Conservation (phyloP, 2,797 vertebrate genomes). For the Platyrinchus mystaceus region DNA sequence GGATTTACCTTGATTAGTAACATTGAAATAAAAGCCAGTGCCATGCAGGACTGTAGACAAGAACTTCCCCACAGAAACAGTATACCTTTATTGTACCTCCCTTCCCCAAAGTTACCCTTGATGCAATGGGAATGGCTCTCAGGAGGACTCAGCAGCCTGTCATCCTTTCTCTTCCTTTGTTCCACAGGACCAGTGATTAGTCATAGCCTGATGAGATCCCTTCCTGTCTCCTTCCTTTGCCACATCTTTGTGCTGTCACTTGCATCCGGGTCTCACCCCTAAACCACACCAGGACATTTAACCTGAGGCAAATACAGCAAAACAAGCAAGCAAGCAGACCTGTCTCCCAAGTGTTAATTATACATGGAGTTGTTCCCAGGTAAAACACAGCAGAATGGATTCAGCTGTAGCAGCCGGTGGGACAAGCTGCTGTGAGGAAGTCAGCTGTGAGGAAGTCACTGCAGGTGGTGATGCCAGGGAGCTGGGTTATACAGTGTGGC, state of each 20-base stretch:
- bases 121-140: background rate
- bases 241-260: constrained; percentile 29
- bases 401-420: background rate
- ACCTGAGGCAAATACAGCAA: constrained; percentile 25
- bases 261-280: constrained; percentile 40
- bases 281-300: constrained; percentile 36
- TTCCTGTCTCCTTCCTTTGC: constrained; percentile 32
- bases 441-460: background rate
- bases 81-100: background rate
- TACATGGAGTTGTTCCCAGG: background rate
- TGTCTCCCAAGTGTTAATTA: background rate
- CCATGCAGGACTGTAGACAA: background rate
- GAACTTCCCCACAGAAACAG: background rate
- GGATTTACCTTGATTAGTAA: background rate
- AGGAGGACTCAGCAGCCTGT: constrained; percentile 3
- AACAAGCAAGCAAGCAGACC: constrained; percentile 35
- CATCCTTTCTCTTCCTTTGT: constrained; percentile 38
- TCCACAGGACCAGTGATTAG: constrained; percentile 1
- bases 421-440: background rate
- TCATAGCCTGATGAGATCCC: background rate
- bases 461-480: background rate
- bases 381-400: background rate
- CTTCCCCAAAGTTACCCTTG: background rate
- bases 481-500: background rate
- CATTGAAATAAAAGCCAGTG: background rate